A percentile compares a stretch with the other conserved stretches of the same genome.
Evolutionary conservation across 2,888 invertebrate genomes (phyloP).

Genomic region (Helleia helle): DNA sequence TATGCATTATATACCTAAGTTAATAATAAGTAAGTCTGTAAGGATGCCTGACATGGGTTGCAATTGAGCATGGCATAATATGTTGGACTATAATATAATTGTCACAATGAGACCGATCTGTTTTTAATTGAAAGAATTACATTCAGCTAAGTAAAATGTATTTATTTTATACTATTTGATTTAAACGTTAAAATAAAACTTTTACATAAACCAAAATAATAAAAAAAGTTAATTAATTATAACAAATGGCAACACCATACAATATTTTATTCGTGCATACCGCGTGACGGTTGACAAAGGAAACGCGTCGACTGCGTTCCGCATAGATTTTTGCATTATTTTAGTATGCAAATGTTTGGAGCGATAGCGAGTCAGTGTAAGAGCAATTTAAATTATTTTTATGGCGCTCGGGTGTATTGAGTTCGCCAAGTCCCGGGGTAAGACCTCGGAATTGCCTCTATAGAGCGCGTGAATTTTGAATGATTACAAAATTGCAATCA

Average conservation of each 20-base stretch:
- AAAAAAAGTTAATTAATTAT: too few species aligned
- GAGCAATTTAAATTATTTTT: conserved; percentile 76
- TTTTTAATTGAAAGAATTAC: too few species aligned
- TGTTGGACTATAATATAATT: too few species aligned
- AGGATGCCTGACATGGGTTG: too few species aligned
- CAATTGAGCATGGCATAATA: too few species aligned
- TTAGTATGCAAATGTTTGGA: conserved; percentile 69
- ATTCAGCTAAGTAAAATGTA: too few species aligned
- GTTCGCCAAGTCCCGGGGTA: conserved; percentile 44
- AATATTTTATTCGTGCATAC: conserved; percentile 21
- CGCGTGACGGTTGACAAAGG: conserved; percentile 31
- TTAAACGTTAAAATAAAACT: too few species aligned
- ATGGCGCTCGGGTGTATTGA: conserved; percentile 72
- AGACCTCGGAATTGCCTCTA: conserved; percentile 41
- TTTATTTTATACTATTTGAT: too few species aligned
- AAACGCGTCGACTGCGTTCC: conserved; percentile 42
- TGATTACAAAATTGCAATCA: conserved; percentile 38
- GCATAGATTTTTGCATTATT: conserved; percentile 74
- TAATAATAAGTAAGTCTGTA: too few species aligned
- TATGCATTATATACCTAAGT: too few species aligned
- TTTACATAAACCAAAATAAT: too few species aligned
- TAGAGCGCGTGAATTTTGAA: conserved; percentile 55
- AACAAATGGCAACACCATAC: conserved; percentile 15
- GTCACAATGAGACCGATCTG: too few species aligned
- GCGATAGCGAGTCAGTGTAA: conserved; percentile 67